These are phyloP conservation scores for Cromileptes altivelis DNA, from an alignment of 2,113 vertebrate species.

Conservation along the genomic window DNA sequence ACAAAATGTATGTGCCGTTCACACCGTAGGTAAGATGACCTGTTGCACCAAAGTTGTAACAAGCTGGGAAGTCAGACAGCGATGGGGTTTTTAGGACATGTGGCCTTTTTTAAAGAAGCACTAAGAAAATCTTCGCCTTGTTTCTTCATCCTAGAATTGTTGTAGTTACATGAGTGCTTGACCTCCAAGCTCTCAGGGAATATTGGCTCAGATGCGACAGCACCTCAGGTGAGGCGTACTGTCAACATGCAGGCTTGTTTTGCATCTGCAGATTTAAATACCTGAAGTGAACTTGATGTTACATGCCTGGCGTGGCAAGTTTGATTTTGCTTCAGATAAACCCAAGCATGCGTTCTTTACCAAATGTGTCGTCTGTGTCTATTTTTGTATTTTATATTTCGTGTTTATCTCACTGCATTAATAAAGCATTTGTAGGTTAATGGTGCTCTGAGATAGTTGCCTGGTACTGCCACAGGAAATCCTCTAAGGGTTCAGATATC, in stretches of 20 bases:
- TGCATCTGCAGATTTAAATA: neutral
- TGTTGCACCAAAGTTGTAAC: neutral
- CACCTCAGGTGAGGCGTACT: neutral
- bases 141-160: neutral
- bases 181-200: neutral
- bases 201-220: neutral
- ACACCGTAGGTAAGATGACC: neutral
- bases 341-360: neutral
- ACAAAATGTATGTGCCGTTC: neutral
- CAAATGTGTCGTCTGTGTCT: neutral
- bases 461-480: neutral
- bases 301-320: constrained; percentile 14
- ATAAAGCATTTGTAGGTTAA: neutral
- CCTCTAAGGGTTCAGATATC: neutral
- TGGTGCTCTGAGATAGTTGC: too few species aligned
- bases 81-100: too few species aligned
- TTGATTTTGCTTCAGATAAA: neutral
- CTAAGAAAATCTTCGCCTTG: neutral
- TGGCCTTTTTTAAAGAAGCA: neutral
- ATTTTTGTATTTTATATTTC: neutral
- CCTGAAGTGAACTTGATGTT: neutral
- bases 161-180: too few species aligned
- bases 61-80: neutral
- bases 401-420: neutral
- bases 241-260: neutral